phyloP scores from a whole-genome alignment of 1,140 invertebrate genomes.

The Cyclina sinensis region DNA sequence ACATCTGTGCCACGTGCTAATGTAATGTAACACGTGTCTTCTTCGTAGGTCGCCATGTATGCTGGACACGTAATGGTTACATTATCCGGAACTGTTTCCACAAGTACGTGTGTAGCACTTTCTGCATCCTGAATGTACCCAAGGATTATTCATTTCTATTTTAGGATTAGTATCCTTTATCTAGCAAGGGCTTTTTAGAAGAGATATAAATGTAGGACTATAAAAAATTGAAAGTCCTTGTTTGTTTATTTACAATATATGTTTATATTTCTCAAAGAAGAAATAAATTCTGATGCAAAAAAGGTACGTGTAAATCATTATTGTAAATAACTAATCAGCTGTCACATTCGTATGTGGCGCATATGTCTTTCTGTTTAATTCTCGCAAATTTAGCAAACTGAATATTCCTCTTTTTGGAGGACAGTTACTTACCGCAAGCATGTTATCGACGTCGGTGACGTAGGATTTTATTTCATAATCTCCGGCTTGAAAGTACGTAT shows the following conservation, averaged over 20 bases:
- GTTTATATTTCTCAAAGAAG: too few relatives aligned
- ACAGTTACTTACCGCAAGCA: slow-evolving; percentile 10
- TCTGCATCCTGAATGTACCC: slow-evolving; percentile 8
- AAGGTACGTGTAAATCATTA: neutral
- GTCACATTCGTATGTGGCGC: neutral
- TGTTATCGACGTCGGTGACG: neutral
- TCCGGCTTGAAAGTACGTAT: neutral
- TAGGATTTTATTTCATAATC: slow-evolving; percentile 2
- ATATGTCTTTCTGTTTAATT: neutral
- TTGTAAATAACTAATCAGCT: neutral
- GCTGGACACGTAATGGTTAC: neutral
- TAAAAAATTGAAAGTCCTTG: too few relatives aligned
- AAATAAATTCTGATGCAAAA: too few relatives aligned
- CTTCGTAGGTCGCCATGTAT: slow-evolving; percentile 26
- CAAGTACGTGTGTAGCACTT: neutral
- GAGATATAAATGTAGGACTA: too few relatives aligned
- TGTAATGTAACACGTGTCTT: neutral
- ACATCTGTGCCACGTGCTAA: slow-evolving; percentile 28
- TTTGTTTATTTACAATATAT: too few relatives aligned
- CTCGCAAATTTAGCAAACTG: neutral
- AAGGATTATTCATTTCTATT: too few relatives aligned
- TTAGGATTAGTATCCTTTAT: too few relatives aligned
- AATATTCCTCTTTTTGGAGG: too few relatives aligned
- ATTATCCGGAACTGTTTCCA: neutral
- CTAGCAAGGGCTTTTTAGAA: too few relatives aligned